Percentiles rank a stretch among this genome's conserved stretches.
phyloP scores from a whole-genome alignment of 2,888 invertebrate species.

The Epirrita christyi region DNA sequence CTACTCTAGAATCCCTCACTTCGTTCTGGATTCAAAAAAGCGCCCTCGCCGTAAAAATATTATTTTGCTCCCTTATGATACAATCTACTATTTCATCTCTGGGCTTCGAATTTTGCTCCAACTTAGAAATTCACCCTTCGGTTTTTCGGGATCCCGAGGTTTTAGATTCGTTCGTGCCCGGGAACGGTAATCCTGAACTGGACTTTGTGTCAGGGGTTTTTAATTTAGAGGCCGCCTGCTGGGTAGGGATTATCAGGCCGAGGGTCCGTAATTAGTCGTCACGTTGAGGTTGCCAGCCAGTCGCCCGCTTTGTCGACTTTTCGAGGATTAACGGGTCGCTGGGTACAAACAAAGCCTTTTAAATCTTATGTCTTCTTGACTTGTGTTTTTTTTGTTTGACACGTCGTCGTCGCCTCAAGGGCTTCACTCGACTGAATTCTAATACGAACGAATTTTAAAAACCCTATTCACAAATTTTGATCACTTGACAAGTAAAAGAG shows the following conservation, averaged over 20 bases:
- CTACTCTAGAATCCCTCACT: no score
- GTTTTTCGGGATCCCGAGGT: constrained; percentile 48
- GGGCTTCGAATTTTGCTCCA: constrained; percentile 71
- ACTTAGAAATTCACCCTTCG: constrained; percentile 67
- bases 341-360: constrained; percentile 37
- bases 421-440: constrained; percentile 1
- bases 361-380: constrained; percentile 33
- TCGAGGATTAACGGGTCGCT: constrained; percentile 55
- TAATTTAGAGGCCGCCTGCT: constrained; percentile 81
- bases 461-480: neutral
- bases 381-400: constrained; percentile 30
- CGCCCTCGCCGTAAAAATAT: no score
- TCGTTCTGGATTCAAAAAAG: no score
- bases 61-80: no score
- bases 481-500: neutral
- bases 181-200: constrained; percentile 71
- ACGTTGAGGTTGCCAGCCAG: constrained; percentile 57
- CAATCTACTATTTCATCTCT: constrained; percentile 82
- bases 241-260: constrained; percentile 78
- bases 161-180: constrained; percentile 46
- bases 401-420: constrained; percentile 4
- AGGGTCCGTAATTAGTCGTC: constrained; percentile 76
- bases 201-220: constrained; percentile 74
- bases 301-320: constrained; percentile 57
- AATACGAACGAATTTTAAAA: neutral